Conservation (phyloP, 2,797 vertebrate genomes). For the Botia kubotai region DNA sequence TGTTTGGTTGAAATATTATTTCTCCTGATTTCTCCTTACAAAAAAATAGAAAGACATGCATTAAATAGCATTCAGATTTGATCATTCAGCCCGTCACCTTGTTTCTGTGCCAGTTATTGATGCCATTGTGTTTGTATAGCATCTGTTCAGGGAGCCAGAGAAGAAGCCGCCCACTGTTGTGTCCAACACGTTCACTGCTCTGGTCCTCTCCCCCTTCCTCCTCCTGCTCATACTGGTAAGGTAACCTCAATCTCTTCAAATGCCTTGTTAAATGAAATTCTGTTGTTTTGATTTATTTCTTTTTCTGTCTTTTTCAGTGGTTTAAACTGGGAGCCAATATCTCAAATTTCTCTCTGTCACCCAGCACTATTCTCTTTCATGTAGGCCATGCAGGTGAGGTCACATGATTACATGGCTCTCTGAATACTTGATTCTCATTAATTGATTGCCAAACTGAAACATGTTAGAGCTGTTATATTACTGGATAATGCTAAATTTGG, state of each 20-base stretch:
- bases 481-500: background rate
- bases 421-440: background rate
- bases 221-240: slow-evolving; percentile 94
- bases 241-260: slow-evolving; percentile 32
- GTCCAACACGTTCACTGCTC: slow-evolving; percentile 93
- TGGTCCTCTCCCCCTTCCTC: slow-evolving; percentile 91
- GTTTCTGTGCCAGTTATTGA: background rate
- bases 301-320: slow-evolving; percentile 83
- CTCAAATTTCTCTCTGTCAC: slow-evolving; percentile 95
- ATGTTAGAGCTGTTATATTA: background rate
- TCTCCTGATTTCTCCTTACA: too few species aligned
- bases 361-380: slow-evolving; percentile 95
- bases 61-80: too few species aligned
- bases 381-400: slow-evolving; percentile 94
- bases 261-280: background rate
- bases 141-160: slow-evolving; percentile 96
- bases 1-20: too few species aligned
- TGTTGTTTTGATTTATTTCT: slow-evolving; percentile 40
- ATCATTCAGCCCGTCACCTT: background rate
- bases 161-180: slow-evolving; percentile 95
- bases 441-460: background rate
- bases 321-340: slow-evolving; percentile 96
- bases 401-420: background rate
- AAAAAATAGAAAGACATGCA: too few species aligned
- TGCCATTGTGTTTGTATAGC: slow-evolving; percentile 75